Base-by-base conservation (phyloP, 2,888 invertebrate species). In the Caenorhabditis doughertyi region DNA sequence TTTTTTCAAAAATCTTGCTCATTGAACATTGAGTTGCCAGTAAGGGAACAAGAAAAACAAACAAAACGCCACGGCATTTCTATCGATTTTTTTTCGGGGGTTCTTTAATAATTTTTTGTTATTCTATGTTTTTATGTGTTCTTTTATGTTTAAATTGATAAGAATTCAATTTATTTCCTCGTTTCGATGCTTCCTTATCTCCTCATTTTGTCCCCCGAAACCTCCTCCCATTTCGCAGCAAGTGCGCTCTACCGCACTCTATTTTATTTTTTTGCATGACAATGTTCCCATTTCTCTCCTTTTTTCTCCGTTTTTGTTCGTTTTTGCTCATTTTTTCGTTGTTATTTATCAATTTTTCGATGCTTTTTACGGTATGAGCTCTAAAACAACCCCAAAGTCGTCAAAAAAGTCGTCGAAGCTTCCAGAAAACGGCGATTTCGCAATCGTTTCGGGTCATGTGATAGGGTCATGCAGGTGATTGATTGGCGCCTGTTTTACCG, bases 161-260 rank as follows among this genome's bases (percentile, higher is more conserved):
- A 47, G 4, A 47, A 47, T 5, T 39, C 16, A 2, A 13, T 16
- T 11, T 39, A 39, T 39, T 13, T 9, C 39, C 39, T 39, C 39
- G 9, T 39, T 39, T 39, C 11, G 3, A 9, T 16, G 9, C 39
- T 47, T 47, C 44, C 44, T 47, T 47, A 47, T 47, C 16, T 11
- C 42, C 42, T 42, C 13, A 5, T 47, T 47, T 47, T 18, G 5
- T 32, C 42, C 42, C 9, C 42, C 13, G 42, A 42, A 16, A 13
- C 18, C 18, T 47, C 44, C 44, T 25, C 25, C 23, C 5, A 49
- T 18, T 49, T n/a, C n/a, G 23, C 55, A n/a, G 72, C 72, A 72
- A 62, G 51, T 51, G 62, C 72, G 72, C 72, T 72, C 72, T 53
- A 72, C 32, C 42, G 72, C 39, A 72, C 72, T 5, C 49, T 18